These are phyloP conservation scores for Heteronetta atricapilla DNA, from an alignment of 2,113 vertebrate species.

Conservation along the genomic window DNA sequence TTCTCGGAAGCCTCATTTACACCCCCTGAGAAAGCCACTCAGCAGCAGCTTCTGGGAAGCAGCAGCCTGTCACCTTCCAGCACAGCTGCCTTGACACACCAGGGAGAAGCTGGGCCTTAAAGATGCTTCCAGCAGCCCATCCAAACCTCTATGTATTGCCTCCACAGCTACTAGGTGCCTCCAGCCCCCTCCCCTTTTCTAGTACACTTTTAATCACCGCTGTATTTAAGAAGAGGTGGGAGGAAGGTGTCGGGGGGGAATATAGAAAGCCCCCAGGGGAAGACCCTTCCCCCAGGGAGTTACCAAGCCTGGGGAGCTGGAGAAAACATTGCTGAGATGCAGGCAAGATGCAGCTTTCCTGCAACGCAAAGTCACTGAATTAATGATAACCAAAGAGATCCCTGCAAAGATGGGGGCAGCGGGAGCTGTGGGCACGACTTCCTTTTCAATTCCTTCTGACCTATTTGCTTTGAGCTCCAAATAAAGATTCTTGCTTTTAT, in stretches of 20 bases:
- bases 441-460: background rate
- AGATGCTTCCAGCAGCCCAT: background rate
- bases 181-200: background rate
- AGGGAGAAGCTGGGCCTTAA: background rate
- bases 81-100: rapidly evolving
- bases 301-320: background rate
- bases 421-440: background rate
- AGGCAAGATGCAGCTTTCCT: background rate
- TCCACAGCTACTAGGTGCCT: background rate
- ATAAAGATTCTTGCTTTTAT: background rate
- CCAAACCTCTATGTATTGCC: background rate
- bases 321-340: background rate
- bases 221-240: background rate
- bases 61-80: background rate
- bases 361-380: background rate
- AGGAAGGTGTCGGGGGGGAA: background rate
- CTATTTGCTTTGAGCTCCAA: background rate
- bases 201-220: background rate
- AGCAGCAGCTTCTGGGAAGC: background rate
- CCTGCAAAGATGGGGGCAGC: background rate
- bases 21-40: background rate
- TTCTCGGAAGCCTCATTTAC: background rate
- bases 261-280: background rate
- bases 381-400: background rate
- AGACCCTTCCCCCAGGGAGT: background rate